Evolutionary conservation across 1,140 invertebrate species (phyloP).

Genomic region (Semibalanus balanoides): DNA sequence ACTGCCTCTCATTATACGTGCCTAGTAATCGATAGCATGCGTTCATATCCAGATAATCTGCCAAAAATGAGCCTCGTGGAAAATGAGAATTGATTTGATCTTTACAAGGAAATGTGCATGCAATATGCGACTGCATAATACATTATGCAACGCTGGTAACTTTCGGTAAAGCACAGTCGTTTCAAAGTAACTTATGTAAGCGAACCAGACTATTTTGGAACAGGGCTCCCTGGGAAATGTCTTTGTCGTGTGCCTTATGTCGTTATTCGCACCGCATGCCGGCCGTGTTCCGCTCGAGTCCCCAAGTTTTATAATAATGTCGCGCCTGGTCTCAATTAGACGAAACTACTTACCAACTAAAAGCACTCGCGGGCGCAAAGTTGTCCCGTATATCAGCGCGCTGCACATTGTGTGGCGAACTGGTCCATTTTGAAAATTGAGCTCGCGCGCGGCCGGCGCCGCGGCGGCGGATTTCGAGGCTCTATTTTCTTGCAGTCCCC

Average conservation of each 20-base stretch:
- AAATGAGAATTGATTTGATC: no score
- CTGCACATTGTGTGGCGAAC: neutral
- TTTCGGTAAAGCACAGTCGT: no score
- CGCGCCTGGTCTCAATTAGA: neutral
- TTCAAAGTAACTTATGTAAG: no score
- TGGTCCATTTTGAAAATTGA: neutral
- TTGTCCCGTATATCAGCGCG: neutral
- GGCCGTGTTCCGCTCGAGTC: neutral
- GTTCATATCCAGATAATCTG: no score
- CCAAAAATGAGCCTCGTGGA: no score
- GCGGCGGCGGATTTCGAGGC: neutral
- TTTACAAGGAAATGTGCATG: no score
- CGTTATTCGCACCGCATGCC: neutral
- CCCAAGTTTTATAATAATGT: neutral
- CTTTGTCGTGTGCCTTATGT: neutral
- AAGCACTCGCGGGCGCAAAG: conserved; percentile 1
- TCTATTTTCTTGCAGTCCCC: neutral
- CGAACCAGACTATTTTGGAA: no score
- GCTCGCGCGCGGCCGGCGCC: no score
- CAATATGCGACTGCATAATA: no score
- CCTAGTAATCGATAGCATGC: no score
- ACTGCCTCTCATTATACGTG: no score
- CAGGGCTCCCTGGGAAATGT: neutral
- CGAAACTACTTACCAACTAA: neutral
- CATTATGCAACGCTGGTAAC: no score